Evolutionary conservation across 2,888 invertebrate species (phyloP), one percentile per base, ranked within the genome.

Genomic region (Philereme transversata): DNA sequence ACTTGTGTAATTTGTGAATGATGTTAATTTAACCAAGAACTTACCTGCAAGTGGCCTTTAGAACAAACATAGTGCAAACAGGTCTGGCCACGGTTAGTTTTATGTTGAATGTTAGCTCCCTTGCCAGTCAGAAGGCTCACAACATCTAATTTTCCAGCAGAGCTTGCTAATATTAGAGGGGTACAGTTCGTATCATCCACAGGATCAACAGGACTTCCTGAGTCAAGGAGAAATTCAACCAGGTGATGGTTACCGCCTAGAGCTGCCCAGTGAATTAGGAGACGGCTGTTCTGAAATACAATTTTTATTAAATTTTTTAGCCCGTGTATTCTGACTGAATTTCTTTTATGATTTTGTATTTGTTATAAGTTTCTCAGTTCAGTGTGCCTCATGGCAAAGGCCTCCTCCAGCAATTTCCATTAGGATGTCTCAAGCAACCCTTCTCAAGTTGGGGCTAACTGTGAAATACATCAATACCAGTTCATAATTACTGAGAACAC

Each of bases 21-120:
- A 22, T 22, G 22, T 22, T 22, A 22, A 22, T 22, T 22, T 22
- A 22, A 22, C 22, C 22, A 22, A 22, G 8, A 46, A 35, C 38
- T 47, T 64, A 96, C 96, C 84, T 95, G 94, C 71, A 93, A 87
- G 93, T 96, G 95, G 61, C 96, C 96, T 87, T 97, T 97, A 0
- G 97, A 97, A 63, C 96, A 95, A 46, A 97, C 96, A 92, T 97
- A 97, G 78, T 97, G 97, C 53, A 98, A 84, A 6, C 97, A 93
- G 43, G 97, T 95, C 83, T 97, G 97, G 0, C 97, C 97, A 60
- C 95, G 94, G 62, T 83, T 86, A 56, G 95, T 96, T 75, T 94
- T 94, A 51, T 95, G 94, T 87, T 97, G 95, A 0, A 97, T 93
- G 82, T 96, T 90, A 9, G 96, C 96, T 45, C 95, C 95, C 77